phyloP scores from a whole-genome alignment of 2,888 invertebrate species.

The Rotaria sp. region DNA sequence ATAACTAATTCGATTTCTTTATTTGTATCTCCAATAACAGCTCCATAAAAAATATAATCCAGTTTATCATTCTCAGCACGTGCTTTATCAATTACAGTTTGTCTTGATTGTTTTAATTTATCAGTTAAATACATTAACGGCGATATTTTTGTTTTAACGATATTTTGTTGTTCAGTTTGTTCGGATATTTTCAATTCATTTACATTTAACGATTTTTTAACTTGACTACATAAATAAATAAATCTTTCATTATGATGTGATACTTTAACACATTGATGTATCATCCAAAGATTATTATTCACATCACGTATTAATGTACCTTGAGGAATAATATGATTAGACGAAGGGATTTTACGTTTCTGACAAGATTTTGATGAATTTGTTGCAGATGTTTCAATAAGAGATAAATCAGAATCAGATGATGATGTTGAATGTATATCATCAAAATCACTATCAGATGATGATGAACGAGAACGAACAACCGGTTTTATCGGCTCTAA shows the following conservation, averaged over 20 bases:
- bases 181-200: background rate
- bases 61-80: constrained; percentile 6
- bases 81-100: background rate
- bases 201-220: background rate
- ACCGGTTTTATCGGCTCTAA: background rate
- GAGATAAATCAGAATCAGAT: background rate
- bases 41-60: constrained; percentile 27
- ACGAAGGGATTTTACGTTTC: background rate
- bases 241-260: background rate
- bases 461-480: constrained; percentile 20
- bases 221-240: background rate
- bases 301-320: background rate
- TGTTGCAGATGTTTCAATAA: background rate
- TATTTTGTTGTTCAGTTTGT: background rate
- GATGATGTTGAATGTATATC: background rate
- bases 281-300: background rate
- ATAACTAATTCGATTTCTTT: background rate
- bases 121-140: constrained; percentile 24
- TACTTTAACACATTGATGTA: background rate
- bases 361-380: background rate
- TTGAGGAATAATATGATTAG: background rate
- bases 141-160: constrained; percentile 10
- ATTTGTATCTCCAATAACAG: constrained; percentile 13
- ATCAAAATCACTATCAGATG: constrained; percentile 23
- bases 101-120: constrained; percentile 23